Evolutionary conservation across 2,797 vertebrate genomes (phyloP).

Genomic region (Arctocebus calabarensis): DNA sequence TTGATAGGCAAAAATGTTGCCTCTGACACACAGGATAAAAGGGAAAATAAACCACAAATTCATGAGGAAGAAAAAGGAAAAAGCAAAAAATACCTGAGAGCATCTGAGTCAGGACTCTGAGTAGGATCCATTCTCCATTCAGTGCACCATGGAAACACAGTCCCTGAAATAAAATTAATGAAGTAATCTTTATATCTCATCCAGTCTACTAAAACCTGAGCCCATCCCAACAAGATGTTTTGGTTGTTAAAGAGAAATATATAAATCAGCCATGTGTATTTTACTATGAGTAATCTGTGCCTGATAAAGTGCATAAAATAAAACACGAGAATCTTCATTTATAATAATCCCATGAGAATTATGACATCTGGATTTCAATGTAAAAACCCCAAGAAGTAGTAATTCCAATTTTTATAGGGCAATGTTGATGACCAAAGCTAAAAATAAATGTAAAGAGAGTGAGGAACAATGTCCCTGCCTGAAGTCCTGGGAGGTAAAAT

Average conservation of each 20-base stretch:
- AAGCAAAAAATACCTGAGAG: not conserved
- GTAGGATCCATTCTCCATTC: fast-evolving
- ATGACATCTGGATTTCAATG: not conserved
- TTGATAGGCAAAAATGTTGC: not conserved
- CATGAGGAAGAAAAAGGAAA: not conserved
- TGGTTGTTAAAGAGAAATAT: not conserved
- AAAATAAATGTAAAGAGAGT: not conserved
- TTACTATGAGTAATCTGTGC: not conserved
- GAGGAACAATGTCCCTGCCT: not conserved
- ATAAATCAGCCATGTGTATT: not conserved
- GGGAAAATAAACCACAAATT: not conserved
- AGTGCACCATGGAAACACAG: fast-evolving
- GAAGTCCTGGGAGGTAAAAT: not conserved
- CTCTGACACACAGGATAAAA: not conserved
- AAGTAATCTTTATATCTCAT: not conserved
- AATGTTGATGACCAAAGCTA: too few relatives aligned
- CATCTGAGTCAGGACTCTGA: not conserved
- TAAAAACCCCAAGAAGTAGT: not conserved
- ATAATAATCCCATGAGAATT: not conserved
- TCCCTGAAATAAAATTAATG: not conserved
- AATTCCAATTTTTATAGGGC: not conserved
- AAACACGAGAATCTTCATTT: not conserved
- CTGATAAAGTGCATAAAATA: not conserved
- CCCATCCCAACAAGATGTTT: not conserved
- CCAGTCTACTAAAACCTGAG: not conserved